Conservation (phyloP, 1,140 invertebrate species). For the Ephestia elutella region DNA sequence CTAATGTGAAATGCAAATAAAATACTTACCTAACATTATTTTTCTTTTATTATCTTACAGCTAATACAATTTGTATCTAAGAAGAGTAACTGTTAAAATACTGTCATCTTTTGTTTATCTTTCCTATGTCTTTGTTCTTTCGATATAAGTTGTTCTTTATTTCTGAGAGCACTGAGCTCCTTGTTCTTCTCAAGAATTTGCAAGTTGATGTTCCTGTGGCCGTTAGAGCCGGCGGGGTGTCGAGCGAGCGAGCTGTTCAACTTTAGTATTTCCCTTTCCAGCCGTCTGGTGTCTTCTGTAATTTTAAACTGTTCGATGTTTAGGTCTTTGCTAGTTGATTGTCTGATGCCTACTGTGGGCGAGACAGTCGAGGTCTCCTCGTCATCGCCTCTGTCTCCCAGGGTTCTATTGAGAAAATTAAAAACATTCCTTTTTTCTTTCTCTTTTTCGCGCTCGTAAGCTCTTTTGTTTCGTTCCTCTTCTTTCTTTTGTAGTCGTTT, state of each 20-base stretch:
- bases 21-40: conserved; percentile 7
- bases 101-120: conserved; percentile 71
- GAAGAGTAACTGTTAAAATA: conserved; percentile 46
- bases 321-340: conserved; percentile 79
- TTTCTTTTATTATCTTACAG: conserved; percentile 7
- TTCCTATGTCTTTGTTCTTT: conserved; percentile 82
- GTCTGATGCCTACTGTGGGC: conserved; percentile 67
- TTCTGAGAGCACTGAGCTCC: conserved; percentile 76
- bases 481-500: conserved; percentile 79
- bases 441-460: conserved; percentile 77
- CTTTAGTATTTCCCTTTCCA: conserved; percentile 80
- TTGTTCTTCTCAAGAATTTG: conserved; percentile 78
- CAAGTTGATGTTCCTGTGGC: conserved; percentile 75
- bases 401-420: conserved; percentile 85
- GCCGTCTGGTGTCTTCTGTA: conserved; percentile 80
- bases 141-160: conserved; percentile 77
- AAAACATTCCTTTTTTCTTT: conserved; percentile 81
- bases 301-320: conserved; percentile 85
- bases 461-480: conserved; percentile 76
- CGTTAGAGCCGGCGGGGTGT: conserved; percentile 74
- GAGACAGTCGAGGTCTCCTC: conserved; percentile 25
- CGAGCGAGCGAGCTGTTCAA: conserved; percentile 78
- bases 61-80: not conserved
- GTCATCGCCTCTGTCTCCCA: conserved; percentile 59
- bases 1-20: conserved; percentile 11